Evolutionary conservation across 2,888 invertebrate genomes (phyloP).

Genomic region (Ochropacha duplaris): DNA sequence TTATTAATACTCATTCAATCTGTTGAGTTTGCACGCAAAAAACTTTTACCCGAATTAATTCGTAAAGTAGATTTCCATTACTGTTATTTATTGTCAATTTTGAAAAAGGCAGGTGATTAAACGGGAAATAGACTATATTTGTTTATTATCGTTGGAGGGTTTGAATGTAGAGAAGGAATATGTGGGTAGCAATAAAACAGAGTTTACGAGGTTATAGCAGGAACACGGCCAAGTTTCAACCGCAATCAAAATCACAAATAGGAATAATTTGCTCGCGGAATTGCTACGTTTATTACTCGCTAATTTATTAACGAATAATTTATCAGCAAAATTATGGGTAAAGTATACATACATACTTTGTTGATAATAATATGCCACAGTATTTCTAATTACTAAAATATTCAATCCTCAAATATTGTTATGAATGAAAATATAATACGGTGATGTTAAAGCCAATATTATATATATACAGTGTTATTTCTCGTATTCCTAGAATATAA

Average conservation of each 20-base stretch:
- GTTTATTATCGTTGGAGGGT: neutral
- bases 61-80: no score
- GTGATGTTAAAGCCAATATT: no score
- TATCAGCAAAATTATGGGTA: neutral
- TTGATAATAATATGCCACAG: neutral
- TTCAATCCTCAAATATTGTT: no score
- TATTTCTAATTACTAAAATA: no score
- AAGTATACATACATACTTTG: neutral
- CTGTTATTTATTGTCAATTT: neutral
- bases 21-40: no score
- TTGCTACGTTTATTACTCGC: constrained; percentile 6
- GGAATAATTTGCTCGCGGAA: constrained; percentile 18
- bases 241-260: constrained; percentile 12
- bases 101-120: neutral
- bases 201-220: constrained; percentile 31
- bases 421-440: no score
- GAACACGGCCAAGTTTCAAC: constrained; percentile 25
- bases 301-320: neutral
- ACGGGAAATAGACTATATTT: neutral
- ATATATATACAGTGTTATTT: no score
- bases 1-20: no score
- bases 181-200: constrained; percentile 11
- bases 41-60: no score
- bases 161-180: neutral
- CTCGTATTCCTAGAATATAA: no score